phyloP scores from a whole-genome alignment of 2,113 vertebrate species.

The Atrichornis clamosus region DNA sequence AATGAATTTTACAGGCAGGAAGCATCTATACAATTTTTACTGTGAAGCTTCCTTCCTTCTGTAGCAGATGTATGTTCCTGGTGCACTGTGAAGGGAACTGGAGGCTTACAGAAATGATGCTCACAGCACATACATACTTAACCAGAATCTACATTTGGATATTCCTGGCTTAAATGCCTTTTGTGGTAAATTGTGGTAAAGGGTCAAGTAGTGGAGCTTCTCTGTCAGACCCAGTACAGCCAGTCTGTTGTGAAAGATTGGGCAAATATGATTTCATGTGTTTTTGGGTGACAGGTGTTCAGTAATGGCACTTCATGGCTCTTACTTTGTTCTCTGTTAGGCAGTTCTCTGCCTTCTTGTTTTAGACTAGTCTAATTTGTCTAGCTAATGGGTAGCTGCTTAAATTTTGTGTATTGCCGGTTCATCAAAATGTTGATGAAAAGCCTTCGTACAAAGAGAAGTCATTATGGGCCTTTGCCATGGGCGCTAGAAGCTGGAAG shows the following conservation, averaged over 20 bases:
- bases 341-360: background rate
- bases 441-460: background rate
- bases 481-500: background rate
- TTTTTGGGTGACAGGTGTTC: background rate
- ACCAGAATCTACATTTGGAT: background rate
- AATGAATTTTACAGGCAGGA: background rate
- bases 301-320: background rate
- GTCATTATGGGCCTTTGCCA: background rate
- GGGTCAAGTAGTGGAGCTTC: background rate
- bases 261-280: background rate
- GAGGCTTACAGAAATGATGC: background rate
- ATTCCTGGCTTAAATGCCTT: background rate
- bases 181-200: background rate
- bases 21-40: background rate
- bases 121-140: background rate
- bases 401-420: background rate
- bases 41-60: background rate
- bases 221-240: background rate
- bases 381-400: background rate
- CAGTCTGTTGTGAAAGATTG: background rate
- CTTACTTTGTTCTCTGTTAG: background rate
- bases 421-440: background rate
- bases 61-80: background rate
- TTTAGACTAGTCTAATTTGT: background rate
- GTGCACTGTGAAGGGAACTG: background rate